Percentiles rank a stretch among this genome's conserved stretches.
These are phyloP conservation scores for Istiophorus platypterus DNA, from an alignment of 2,113 vertebrate genomes.

Conservation along the genomic window DNA sequence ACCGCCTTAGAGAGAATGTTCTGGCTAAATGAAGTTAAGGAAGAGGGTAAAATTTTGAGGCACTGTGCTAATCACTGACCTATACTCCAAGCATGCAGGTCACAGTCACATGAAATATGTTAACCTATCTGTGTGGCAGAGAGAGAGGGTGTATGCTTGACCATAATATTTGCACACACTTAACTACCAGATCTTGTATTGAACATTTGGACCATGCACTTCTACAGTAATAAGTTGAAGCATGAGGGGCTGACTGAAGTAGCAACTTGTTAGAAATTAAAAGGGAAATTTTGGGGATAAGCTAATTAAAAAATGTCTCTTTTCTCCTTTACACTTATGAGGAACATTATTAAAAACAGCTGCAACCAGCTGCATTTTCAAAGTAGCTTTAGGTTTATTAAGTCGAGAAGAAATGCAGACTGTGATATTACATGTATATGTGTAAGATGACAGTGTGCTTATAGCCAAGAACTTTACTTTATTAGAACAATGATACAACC, in stretches of 20 bases:
- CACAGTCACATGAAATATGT: constrained; percentile 61
- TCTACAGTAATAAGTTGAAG: neutral
- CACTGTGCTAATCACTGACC: constrained; percentile 41
- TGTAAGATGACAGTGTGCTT: neutral
- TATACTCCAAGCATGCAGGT: constrained; percentile 24
- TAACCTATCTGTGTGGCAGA: constrained; percentile 3
- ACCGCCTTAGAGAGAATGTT: neutral
- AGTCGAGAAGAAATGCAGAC: neutral
- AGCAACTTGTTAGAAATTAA: neutral
- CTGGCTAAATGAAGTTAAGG: neutral
- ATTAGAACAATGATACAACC: constrained; percentile 35
- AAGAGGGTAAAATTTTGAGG: constrained; percentile 14
- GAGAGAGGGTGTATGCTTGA: neutral
- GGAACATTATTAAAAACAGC: neutral
- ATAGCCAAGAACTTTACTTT: neutral
- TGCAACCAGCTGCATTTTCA: neutral
- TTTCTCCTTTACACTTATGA: neutral
- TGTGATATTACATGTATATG: neutral
- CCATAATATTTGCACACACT: constrained; percentile 11
- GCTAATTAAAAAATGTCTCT: neutral
- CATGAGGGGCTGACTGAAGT: neutral
- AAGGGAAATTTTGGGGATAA: neutral
- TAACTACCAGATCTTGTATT: neutral
- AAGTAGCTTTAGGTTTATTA: neutral
- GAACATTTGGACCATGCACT: neutral